phyloP scores from a whole-genome alignment of 2,888 invertebrate species.

The Euzetes globulus region DNA sequence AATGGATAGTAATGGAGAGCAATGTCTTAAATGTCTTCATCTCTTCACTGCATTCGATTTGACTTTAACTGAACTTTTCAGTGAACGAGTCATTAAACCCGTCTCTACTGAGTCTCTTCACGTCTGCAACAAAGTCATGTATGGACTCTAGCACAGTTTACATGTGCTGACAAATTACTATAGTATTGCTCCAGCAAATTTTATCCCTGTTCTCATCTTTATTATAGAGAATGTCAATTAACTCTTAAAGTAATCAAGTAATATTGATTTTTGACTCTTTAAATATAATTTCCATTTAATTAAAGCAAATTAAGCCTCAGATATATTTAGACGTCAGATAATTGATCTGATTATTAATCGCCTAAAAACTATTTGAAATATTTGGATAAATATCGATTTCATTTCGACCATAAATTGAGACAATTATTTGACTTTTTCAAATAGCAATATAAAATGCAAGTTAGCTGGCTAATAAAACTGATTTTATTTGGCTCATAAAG shows the following conservation, averaged over 20 bases:
- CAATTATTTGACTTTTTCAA: no score
- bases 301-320: no score
- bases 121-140: not conserved
- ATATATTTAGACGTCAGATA: no score
- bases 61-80: slow-evolving; percentile 2
- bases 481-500: no score
- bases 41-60: not conserved
- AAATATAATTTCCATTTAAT: no score
- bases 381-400: no score
- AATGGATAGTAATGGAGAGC: not conserved
- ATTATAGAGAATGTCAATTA: not conserved
- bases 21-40: not conserved
- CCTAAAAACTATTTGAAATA: no score
- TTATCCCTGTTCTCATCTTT: not conserved
- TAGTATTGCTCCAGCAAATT: not conserved
- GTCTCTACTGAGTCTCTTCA: not conserved
- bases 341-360: no score
- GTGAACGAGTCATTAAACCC: slow-evolving; percentile 20
- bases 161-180: not conserved
- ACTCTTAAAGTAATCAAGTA: not conserved
- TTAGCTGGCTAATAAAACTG: no score
- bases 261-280: no score
- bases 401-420: no score
- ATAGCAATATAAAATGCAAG: no score
- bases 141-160: not conserved